Conservation (phyloP, 1,140 invertebrate genomes). For the Drosophila bifasciata region DNA sequence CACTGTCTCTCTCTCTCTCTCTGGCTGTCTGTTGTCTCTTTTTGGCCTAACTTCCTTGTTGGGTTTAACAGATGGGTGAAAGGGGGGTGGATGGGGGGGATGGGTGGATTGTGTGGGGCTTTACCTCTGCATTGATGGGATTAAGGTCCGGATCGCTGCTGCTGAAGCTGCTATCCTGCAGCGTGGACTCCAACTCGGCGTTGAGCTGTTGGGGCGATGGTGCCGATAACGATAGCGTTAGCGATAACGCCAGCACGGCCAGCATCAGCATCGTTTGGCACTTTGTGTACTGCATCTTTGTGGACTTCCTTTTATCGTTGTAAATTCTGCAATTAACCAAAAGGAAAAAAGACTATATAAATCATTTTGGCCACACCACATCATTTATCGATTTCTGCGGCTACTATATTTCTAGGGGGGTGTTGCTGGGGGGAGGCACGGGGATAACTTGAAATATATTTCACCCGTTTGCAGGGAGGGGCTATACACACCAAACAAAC, state of each 20-base stretch:
- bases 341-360: slow-evolving; percentile 1
- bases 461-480: background rate
- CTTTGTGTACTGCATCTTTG: slow-evolving; percentile 54
- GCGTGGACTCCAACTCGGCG: slow-evolving; percentile 16
- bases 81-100: background rate
- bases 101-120: slow-evolving; percentile 1
- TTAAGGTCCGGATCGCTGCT: slow-evolving; percentile 71
- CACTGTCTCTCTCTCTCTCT: slow-evolving; percentile 13
- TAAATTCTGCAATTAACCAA: slow-evolving; percentile 13
- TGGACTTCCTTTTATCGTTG: slow-evolving; percentile 10
- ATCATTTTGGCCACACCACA: background rate
- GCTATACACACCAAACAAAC: background rate
- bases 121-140: slow-evolving; percentile 83
- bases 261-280: slow-evolving; percentile 53
- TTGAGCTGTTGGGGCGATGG: slow-evolving; percentile 42
- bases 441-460: slow-evolving; percentile 15
- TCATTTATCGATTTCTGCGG: background rate
- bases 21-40: slow-evolving; percentile 6
- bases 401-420: background rate
- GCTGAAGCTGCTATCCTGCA: slow-evolving; percentile 58
- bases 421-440: too few species aligned
- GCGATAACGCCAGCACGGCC: slow-evolving; percentile 41
- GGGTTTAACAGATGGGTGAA: background rate
- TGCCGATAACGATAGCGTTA: slow-evolving; percentile 50
- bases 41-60: slow-evolving; percentile 22